Conservation (phyloP, 2,113 vertebrate species). For the Nannospalax galili region DNA sequence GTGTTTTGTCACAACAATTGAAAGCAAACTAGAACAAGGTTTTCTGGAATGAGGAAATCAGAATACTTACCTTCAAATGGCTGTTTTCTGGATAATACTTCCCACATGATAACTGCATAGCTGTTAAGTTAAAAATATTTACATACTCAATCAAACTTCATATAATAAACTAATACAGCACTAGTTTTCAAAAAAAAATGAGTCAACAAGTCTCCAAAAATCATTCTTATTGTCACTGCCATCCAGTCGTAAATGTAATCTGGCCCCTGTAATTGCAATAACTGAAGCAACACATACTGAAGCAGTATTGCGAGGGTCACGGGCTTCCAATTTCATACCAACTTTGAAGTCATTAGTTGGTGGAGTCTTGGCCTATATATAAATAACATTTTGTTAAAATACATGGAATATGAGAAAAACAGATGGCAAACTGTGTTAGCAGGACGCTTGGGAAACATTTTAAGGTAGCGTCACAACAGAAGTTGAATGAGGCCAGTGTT, state of each 20-base stretch:
- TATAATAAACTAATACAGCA: background rate
- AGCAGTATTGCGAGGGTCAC: slow-evolving; percentile 94
- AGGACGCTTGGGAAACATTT: slow-evolving; percentile 40
- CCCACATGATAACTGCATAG: slow-evolving; percentile 98
- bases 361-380: slow-evolving; percentile 90
- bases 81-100: slow-evolving; percentile 95
- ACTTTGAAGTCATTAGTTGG: slow-evolving; percentile 96
- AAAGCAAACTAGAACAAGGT: background rate
- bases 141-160: background rate
- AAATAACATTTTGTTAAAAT: slow-evolving; percentile 65
- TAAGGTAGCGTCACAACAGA: slow-evolving; percentile 28
- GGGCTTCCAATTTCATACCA: slow-evolving; percentile 97
- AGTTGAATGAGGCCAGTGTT: background rate
- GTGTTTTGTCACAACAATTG: too few species aligned
- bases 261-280: slow-evolving; percentile 93
- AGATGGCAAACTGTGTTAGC: slow-evolving; percentile 18
- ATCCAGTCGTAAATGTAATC: slow-evolving; percentile 93
- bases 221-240: slow-evolving; percentile 98
- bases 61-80: slow-evolving; percentile 93
- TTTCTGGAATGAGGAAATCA: slow-evolving; percentile 41
- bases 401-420: slow-evolving; percentile 40
- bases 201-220: slow-evolving; percentile 98
- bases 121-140: slow-evolving; percentile 84
- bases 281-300: slow-evolving; percentile 96
- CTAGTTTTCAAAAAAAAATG: too few species aligned